Conservation (phyloP, 2,888 invertebrate genomes). For the Pegoplata infirma region DNA sequence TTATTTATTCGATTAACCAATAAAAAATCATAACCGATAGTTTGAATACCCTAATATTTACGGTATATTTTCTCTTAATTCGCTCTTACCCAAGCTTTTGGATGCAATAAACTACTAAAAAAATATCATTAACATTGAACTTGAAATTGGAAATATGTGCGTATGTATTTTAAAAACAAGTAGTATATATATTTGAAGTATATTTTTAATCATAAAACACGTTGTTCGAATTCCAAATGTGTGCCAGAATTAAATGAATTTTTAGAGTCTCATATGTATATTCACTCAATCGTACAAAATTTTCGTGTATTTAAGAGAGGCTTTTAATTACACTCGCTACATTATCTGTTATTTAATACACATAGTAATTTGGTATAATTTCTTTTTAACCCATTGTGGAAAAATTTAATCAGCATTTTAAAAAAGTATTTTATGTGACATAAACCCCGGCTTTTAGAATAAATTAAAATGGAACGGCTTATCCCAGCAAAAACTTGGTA, state of each 20-base stretch:
- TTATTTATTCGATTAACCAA: too few species aligned
- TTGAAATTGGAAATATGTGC: background rate
- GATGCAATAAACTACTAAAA: too few species aligned
- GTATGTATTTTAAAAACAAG: background rate
- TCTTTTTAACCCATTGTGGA: background rate
- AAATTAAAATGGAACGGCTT: too few species aligned
- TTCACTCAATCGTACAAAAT: background rate
- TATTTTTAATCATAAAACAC: background rate
- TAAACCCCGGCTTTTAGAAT: too few species aligned
- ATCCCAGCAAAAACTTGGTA: too few species aligned
- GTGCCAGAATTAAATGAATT: background rate
- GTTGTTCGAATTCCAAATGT: background rate
- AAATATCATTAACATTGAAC: constrained; percentile 1
- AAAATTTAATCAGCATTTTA: too few species aligned
- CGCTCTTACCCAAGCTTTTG: too few species aligned
- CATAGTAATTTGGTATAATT: background rate
- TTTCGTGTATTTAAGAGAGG: background rate
- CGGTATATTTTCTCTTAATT: too few species aligned
- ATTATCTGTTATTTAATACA: background rate
- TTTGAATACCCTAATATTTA: too few species aligned
- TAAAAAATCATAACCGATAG: too few species aligned
- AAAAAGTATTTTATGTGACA: too few species aligned
- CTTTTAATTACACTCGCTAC: background rate
- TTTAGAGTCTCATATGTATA: background rate
- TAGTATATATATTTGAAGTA: too few species aligned